These are phyloP conservation scores for Galaxea fascicularis DNA, from an alignment of 92 coral and sea anemone genomes.

Conservation along the genomic window DNA sequence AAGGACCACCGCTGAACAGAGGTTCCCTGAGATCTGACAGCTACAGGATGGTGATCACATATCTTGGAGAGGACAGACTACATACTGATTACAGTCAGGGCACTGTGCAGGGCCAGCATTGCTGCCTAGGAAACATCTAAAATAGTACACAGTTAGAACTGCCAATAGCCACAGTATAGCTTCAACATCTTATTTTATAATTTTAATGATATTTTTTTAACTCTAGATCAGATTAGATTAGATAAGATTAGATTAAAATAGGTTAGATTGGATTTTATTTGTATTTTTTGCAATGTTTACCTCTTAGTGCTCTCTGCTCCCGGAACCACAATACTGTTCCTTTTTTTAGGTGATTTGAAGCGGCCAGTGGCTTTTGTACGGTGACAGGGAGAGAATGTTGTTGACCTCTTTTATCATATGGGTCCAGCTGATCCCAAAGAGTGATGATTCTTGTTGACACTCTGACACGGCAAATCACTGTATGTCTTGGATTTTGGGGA, in stretches of 20 bases:
- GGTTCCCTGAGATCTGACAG: slow-evolving; percentile 1
- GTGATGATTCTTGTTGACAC: slow-evolving; percentile 14
- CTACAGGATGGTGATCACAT: slow-evolving; percentile 47
- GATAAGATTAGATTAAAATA: background rate
- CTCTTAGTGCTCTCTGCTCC: slow-evolving; percentile 39
- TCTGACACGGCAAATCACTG: slow-evolving; percentile 23
- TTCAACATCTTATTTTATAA: too few species aligned
- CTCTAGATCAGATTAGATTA: too few species aligned
- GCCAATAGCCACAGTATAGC: too few species aligned
- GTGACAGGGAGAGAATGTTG: slow-evolving; percentile 58
- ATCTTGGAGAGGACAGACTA: slow-evolving; percentile 21
- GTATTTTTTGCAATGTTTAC: background rate
- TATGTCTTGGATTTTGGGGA: background rate
- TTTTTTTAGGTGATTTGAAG: slow-evolving; percentile 34
- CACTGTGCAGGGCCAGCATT: slow-evolving; percentile 58
- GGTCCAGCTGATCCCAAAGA: slow-evolving; percentile 47
- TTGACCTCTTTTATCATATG: slow-evolving; percentile 45
- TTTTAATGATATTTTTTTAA: background rate
- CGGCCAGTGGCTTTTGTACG: slow-evolving; percentile 36
- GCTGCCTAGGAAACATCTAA: slow-evolving; percentile 55
- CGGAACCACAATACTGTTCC: slow-evolving; percentile 22
- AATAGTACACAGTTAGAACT: background rate
- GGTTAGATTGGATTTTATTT: background rate
- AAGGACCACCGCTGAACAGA: slow-evolving; percentile 52
- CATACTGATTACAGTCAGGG: slow-evolving; percentile 50